These are phyloP conservation scores for Ovis canadensis DNA, from an alignment of 2,113 vertebrate species.

Conservation along the genomic window DNA sequence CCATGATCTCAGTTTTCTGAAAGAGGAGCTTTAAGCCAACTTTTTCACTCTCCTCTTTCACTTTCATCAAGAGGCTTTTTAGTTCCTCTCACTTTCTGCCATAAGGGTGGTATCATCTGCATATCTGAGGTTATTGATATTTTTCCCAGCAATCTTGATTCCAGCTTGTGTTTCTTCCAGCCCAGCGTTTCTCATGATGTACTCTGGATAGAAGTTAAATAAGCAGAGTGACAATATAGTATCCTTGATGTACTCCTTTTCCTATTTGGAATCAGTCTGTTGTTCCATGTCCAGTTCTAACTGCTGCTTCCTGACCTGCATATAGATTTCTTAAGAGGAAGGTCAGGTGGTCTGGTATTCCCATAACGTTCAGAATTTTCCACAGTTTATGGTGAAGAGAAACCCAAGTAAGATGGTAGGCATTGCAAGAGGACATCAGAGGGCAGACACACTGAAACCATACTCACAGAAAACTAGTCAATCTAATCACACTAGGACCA, in stretches of 20 bases:
- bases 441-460: no score
- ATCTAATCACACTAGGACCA: no score
- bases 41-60: background rate
- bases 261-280: background rate
- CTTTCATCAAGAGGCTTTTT: background rate
- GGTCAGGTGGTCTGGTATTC: background rate
- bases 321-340: background rate
- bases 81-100: background rate
- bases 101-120: background rate
- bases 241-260: background rate
- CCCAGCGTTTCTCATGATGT: rapidly evolving
- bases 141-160: rapidly evolving
- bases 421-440: no score
- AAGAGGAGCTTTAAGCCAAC: background rate
- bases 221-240: background rate
- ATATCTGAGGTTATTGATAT: background rate
- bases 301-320: background rate
- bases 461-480: no score
- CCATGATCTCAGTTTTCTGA: background rate
- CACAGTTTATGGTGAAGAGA: background rate
- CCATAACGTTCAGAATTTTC: background rate
- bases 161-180: background rate
- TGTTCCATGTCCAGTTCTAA: background rate
- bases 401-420: no score
- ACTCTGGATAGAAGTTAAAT: background rate